Evolutionary conservation across 2,797 vertebrate genomes (phyloP).

Genomic region (Lithobates pipiens): DNA sequence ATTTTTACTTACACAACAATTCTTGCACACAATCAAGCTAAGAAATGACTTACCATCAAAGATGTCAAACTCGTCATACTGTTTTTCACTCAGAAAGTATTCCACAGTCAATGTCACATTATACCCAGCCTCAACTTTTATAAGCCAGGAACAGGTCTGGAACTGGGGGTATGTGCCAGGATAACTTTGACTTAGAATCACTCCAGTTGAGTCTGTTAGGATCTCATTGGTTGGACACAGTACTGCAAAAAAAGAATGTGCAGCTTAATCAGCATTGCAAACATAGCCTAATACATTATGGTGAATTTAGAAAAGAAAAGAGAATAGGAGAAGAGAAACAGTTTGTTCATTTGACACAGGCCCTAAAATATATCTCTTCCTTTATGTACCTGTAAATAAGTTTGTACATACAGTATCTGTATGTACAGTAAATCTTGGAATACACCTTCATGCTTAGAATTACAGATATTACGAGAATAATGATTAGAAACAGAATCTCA

Average conservation of each 20-base stretch:
- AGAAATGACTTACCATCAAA: constrained; percentile 86
- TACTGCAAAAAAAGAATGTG: constrained; percentile 73
- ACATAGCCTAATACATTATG: no score
- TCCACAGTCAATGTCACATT: constrained; percentile 94
- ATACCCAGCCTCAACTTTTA: constrained; percentile 89
- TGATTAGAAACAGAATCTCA: constrained; percentile 65
- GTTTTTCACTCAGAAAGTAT: constrained; percentile 95
- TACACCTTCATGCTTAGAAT: no score
- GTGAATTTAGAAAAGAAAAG: no score
- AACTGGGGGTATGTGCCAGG: constrained; percentile 92
- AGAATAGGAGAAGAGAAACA: no score
- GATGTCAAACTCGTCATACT: constrained; percentile 96
- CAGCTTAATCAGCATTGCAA: not conserved
- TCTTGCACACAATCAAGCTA: no score
- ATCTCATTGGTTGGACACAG: constrained; percentile 94
- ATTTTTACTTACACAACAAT: no score
- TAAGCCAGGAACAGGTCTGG: constrained; percentile 96
- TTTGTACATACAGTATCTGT: not conserved
- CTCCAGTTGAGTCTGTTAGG: constrained; percentile 88
- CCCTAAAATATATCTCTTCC: not conserved
- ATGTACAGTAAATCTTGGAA: not conserved
- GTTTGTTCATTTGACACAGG: no score
- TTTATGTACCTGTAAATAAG: not conserved
- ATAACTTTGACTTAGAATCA: constrained; percentile 95
- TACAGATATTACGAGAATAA: not conserved